Evolutionary conservation across 2,888 invertebrate species (phyloP), one percentile per base, ranked within the genome.

Genomic region (Cephus nigrinus): DNA sequence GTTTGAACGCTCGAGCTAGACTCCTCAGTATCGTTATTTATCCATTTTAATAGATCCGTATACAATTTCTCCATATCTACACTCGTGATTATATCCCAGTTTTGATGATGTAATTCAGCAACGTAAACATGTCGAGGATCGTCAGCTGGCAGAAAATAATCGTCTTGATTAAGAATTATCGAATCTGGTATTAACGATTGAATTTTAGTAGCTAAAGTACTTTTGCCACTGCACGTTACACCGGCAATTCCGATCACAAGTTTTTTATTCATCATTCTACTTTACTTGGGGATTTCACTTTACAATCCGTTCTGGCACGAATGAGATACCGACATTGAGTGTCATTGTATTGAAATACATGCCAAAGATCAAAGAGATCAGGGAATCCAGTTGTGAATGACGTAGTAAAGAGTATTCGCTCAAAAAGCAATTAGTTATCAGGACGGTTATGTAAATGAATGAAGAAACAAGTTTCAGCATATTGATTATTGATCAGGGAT

Each of bases 211-310:
- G 96, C 94, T 68, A 97, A 88, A 0, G 96, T 95, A 0, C 96
- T 96, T 92, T 97, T 97, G 0, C 97, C 97, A 32, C 96, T 96
- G 86, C 96, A 96, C 0, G 97, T 97, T 1, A 96, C 95, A 1
- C 97, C 96, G 69, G 96, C 95, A 82, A 97, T 93, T 11, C 96
- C 97, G 79, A 96, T 92, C 76, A 95, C 91, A 69, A 94, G 84
- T 93, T 93, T 94, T 81, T 91, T 93, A 86, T 85, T 93, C 89
- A 86, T 93, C 80, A 76, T 80, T 30, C 32, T 32, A 3, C 30
- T 69, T 69, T 69, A 69, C 0, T 69, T 30, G 1, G 4, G 15
- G 40, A 3, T 69, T 69, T 69, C 69, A 69, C 30, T 32, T 30
- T n/a, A 69, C n/a, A 69, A 12, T 30, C 30, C 31, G 69, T 69